These are phyloP conservation scores for Caenorhabditis doughertyi DNA, from an alignment of 2,888 invertebrate genomes.

Conservation along the genomic window DNA sequence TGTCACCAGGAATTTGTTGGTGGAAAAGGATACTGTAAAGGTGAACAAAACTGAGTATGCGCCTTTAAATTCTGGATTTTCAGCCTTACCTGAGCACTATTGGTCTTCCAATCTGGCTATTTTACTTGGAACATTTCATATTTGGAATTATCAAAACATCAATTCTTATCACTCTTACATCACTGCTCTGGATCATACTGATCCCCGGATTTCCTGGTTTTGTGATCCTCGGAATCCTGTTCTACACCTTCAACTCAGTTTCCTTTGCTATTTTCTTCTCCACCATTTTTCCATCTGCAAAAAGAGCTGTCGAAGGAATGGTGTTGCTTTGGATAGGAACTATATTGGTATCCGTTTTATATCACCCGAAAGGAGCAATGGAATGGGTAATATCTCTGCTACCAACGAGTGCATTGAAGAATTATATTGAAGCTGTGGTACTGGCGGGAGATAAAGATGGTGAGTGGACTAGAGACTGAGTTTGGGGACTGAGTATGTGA, in stretches of 20 bases:
- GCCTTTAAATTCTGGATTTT: no score
- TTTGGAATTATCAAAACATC: slow-evolving; percentile 22
- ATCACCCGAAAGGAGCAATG: no score
- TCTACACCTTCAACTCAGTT: slow-evolving; percentile 18
- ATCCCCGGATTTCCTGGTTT: slow-evolving; percentile 1
- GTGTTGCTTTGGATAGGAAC: slow-evolving; percentile 12
- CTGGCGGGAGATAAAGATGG: no score
- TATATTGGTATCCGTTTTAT: neutral
- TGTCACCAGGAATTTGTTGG: slow-evolving; percentile 6
- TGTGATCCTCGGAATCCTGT: slow-evolving; percentile 8
- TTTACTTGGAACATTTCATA: slow-evolving; percentile 33
- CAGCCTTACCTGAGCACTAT: slow-evolving; percentile 34
- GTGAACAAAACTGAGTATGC: no score
- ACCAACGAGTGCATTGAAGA: no score
- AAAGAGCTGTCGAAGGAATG: slow-evolving; percentile 33
- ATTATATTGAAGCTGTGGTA: no score
- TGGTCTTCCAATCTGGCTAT: slow-evolving; percentile 36
- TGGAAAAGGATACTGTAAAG: slow-evolving; percentile 27
- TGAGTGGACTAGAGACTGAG: no score
- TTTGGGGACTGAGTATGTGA: no score
- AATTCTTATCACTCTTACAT: slow-evolving; percentile 9
- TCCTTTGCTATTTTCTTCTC: slow-evolving; percentile 28
- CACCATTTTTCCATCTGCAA: slow-evolving; percentile 29
- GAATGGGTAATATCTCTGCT: neutral
- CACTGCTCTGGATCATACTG: neutral